Conservation (phyloP, 1,140 invertebrate species). For the Adelges cooleyi region DNA sequence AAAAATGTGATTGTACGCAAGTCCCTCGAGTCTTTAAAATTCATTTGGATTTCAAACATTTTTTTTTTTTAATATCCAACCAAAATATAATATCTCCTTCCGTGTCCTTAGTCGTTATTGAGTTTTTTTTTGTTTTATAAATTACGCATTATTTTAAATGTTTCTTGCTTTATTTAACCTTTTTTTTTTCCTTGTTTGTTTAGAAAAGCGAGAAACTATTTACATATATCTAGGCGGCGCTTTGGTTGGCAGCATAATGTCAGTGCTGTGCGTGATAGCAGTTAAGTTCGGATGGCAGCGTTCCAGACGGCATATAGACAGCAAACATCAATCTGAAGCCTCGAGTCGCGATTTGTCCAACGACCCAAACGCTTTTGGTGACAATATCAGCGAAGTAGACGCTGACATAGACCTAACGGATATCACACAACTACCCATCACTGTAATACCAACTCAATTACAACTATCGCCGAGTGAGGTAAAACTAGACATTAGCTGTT, state of each 20-base stretch:
- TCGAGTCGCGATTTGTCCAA: neutral
- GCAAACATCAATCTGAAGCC: conserved; percentile 6
- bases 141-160: neutral
- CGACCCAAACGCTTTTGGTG: conserved; percentile 52
- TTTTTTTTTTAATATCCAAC: too few species aligned
- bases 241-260: conserved; percentile 51
- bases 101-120: too few species aligned
- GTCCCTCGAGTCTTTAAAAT: too few species aligned
- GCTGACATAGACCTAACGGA: conserved; percentile 51
- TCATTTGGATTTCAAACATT: too few species aligned
- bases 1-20: too few species aligned
- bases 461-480: conserved; percentile 33
- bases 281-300: conserved; percentile 50
- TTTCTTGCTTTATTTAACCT: neutral
- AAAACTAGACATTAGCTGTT: too few species aligned
- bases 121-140: too few species aligned
- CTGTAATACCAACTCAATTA: conserved; percentile 29
- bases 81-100: too few species aligned
- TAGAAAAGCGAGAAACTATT: conserved; percentile 67
- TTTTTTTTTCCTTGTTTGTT: conserved; percentile 30
- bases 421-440: conserved; percentile 30
- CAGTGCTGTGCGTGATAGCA: conserved; percentile 55
- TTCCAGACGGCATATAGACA: conserved; percentile 37
- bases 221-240: conserved; percentile 64
- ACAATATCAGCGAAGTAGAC: conserved; percentile 59